Conservation (phyloP, 2,113 vertebrate genomes). For the Chaetorhynchus papuensis region DNA sequence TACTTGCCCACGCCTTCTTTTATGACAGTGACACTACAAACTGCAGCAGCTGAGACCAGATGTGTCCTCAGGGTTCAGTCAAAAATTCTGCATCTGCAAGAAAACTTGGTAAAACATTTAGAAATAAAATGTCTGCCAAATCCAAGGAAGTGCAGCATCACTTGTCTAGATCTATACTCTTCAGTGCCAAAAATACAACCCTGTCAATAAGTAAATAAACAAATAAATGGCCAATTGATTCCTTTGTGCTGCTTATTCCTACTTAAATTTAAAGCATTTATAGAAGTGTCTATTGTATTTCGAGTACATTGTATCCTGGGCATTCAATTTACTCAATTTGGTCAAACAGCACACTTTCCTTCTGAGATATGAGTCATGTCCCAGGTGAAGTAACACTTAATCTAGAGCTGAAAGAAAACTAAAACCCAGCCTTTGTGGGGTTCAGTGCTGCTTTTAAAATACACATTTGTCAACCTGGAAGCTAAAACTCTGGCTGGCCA, state of each 20-base stretch:
- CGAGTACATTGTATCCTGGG: background rate
- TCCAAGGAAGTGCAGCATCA: background rate
- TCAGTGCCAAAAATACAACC: background rate
- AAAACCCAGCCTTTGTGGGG: background rate
- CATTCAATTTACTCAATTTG: background rate
- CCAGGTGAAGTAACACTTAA: background rate
- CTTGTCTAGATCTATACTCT: background rate
- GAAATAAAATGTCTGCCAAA: background rate
- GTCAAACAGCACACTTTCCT: background rate
- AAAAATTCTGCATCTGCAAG: background rate
- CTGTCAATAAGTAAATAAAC: background rate
- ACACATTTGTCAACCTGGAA: background rate
- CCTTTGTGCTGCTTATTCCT: background rate
- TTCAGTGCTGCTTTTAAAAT: background rate
- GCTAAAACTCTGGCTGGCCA: background rate
- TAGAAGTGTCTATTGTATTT: background rate
- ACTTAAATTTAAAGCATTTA: background rate
- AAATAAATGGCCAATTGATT: background rate
- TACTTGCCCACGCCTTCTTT: background rate
- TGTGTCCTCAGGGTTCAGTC: background rate
- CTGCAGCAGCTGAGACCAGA: background rate
- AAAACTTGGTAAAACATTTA: background rate
- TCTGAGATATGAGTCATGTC: background rate
- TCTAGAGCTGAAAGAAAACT: background rate
- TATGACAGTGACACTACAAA: background rate